Conservation (phyloP, 2,113 vertebrate species). For the Chloebia gouldiae region DNA sequence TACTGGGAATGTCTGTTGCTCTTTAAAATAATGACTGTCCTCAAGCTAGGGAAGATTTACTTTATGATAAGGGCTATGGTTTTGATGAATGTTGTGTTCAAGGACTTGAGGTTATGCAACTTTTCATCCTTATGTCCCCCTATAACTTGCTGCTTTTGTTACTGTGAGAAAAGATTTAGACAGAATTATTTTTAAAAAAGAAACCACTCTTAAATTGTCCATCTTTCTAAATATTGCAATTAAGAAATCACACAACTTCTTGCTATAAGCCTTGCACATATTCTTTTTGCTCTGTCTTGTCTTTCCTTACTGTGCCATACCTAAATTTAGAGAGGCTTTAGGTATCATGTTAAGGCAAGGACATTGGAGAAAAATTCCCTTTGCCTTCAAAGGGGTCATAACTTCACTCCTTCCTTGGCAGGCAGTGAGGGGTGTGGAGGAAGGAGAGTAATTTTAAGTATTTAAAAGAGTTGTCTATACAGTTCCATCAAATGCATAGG, state of each 20-base stretch:
- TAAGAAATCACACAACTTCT: not conserved
- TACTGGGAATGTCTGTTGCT: not conserved
- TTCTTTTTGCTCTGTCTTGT: not conserved
- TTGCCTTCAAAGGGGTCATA: not conserved
- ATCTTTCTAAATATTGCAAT: not conserved
- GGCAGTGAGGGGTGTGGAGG: accelerated
- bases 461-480: not conserved
- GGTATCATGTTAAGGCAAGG: not conserved
- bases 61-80: not conserved
- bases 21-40: not conserved
- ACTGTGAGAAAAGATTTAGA: not conserved
- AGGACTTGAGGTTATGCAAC: not conserved
- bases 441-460: not conserved
- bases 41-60: not conserved
- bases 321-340: conserved; percentile 48
- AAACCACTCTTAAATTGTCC: not conserved
- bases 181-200: not conserved
- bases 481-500: not conserved
- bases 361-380: not conserved
- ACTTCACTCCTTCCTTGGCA: not conserved
- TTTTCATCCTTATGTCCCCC: not conserved
- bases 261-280: not conserved
- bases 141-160: not conserved
- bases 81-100: not conserved
- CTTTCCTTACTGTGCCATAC: not conserved